phyloP scores from a whole-genome alignment of 1,140 invertebrate species.

The Cotesia glomerata region DNA sequence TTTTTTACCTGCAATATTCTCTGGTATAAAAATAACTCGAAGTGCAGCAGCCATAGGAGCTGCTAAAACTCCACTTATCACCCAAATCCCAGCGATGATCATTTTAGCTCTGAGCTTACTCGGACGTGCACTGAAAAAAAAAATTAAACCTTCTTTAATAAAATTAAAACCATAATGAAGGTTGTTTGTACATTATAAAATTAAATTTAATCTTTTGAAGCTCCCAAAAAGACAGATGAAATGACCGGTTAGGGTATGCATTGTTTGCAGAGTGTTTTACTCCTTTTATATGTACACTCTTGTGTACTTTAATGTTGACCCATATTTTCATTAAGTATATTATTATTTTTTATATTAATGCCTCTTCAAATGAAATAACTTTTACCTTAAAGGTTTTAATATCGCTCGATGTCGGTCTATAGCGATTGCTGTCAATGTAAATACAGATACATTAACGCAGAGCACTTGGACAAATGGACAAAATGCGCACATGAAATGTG shows the following conservation, averaged over 20 bases:
- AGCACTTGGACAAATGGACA: constrained; percentile 81
- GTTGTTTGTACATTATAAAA: no score
- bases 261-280: not conserved
- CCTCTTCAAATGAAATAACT: constrained; percentile 3
- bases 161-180: no score
- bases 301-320: not conserved
- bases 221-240: no score
- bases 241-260: no score
- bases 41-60: constrained; percentile 73
- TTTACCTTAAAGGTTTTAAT: constrained; percentile 72
- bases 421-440: constrained; percentile 81
- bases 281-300: not conserved
- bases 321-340: not conserved
- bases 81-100: constrained; percentile 74
- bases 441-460: constrained; percentile 82
- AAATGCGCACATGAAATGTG: constrained; percentile 82
- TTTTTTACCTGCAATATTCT: constrained; percentile 40
- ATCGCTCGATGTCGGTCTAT: constrained; percentile 78
- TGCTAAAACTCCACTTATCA: constrained; percentile 68
- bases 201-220: no score
- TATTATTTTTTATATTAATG: no score
- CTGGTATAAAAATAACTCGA: constrained; percentile 61
- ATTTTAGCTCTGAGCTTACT: constrained; percentile 74
- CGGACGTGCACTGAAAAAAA: constrained; percentile 68
- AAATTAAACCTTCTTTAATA: constrained; percentile 14